Base-by-base conservation (phyloP, 2,888 invertebrate genomes). In the Drosophila leonis region DNA sequence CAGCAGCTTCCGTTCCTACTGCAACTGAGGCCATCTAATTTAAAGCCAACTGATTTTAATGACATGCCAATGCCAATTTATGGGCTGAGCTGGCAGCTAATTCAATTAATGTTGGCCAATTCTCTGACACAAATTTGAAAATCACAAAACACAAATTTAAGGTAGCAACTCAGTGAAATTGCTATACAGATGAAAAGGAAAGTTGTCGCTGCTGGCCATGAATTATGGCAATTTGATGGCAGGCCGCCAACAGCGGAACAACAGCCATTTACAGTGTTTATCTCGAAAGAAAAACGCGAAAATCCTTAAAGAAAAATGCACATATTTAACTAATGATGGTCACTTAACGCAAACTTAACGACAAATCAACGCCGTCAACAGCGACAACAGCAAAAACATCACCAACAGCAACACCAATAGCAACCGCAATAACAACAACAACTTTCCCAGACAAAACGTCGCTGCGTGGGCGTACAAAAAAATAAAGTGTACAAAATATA, bases 291-390 rank as follows among this genome's bases (percentile, higher is more conserved):
- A 70, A 55, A 62, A 57, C 60, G 70, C 63, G 75, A 78, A 85
- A 85, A 88, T 88, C 86, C 87, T 86, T 86, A 79, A 90, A 88
- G 90, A 88, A 90, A 86, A 88, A 86, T 87, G 71, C 87, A 88
- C 90, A 90, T 90, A 86, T 88, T 86, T 86, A 86, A 90, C 86
- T 86, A 86, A 86, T 86, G 86, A 90, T 90, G 86, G 74, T 87
- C 86, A 86, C 86, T 86, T 86, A 86, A 86, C 84, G 82, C 75
- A 88, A 90, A 71, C 90, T 76, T 74, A 74, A 86, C 90, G 88
- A 90, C 90, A 90, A 90, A 90, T 88, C 90, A 90, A 83, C 90
- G 73, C 65, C 65, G 70, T 74, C 75, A 74, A 78, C 71, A 70
- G 48, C 72, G 57, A 18, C 63, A 55, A 49, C 74, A 54, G 20